Percentiles rank a stretch among this genome's conserved stretches.
These are phyloP conservation scores for Corythornis madagascariensis DNA, from an alignment of 2,113 vertebrate species.

Conservation along the genomic window DNA sequence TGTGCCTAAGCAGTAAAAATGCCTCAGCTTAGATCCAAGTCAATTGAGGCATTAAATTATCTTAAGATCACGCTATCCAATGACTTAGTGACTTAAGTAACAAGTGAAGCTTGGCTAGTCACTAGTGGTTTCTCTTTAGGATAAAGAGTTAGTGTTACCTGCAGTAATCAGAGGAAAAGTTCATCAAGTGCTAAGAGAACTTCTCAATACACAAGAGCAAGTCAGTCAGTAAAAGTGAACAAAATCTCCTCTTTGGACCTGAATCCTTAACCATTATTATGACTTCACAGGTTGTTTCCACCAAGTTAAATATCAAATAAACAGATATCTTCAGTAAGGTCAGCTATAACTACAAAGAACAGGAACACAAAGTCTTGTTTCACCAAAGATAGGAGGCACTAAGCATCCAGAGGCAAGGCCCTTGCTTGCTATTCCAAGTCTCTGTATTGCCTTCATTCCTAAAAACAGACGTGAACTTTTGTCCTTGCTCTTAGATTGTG, in stretches of 20 bases:
- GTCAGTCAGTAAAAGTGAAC: background rate
- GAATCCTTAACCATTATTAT: background rate
- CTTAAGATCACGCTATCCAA: constrained; percentile 7
- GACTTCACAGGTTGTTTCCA: background rate
- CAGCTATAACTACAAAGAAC: background rate
- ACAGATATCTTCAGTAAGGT: background rate
- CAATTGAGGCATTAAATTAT: constrained; percentile 42
- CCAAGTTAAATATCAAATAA: background rate
- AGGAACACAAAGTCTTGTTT: background rate
- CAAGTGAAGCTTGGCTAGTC: background rate
- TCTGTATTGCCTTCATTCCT: background rate
- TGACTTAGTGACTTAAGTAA: background rate
- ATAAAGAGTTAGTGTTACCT: constrained; percentile 4
- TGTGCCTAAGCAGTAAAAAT: background rate
- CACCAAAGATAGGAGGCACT: background rate
- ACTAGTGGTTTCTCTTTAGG: background rate
- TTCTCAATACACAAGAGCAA: background rate
- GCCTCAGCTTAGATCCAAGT: background rate
- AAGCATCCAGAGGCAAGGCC: background rate
- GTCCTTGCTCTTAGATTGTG: background rate
- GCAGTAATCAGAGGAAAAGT: constrained; percentile 1
- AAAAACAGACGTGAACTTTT: background rate
- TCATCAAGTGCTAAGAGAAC: background rate
- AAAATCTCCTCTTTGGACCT: background rate
- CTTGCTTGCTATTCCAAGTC: background rate